phyloP scores from a whole-genome alignment of 2,888 invertebrate genomes.

The Pediacus dermestoides region DNA sequence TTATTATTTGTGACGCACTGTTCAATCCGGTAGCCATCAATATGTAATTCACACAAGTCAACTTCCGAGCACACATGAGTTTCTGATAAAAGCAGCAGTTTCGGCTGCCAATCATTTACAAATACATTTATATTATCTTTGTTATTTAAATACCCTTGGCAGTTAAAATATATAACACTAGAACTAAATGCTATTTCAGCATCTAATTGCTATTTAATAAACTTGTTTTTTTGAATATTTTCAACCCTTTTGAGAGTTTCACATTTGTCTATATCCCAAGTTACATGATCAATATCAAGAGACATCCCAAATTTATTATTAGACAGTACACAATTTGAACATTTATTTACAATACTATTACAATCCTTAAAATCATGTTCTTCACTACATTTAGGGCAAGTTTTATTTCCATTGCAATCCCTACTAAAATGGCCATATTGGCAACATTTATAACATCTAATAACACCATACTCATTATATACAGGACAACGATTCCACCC shows the following conservation, averaged over 20 bases:
- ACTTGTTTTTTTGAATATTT: slow-evolving; percentile 5
- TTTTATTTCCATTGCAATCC: background rate
- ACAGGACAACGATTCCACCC: slow-evolving; percentile 2
- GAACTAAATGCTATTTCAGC: slow-evolving; percentile 5
- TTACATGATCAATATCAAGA: background rate
- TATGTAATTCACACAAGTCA: slow-evolving; percentile 6
- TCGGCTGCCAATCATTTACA: slow-evolving; percentile 9
- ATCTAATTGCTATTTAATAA: slow-evolving; percentile 11
- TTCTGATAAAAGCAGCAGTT: slow-evolving; percentile 8
- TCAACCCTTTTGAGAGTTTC: background rate
- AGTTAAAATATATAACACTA: slow-evolving; percentile 11
- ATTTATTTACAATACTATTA: slow-evolving; percentile 2
- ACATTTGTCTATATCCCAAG: slow-evolving; percentile 1
- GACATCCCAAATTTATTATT: slow-evolving; percentile 1
- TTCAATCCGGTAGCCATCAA: slow-evolving; percentile 9
- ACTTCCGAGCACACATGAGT: slow-evolving; percentile 10
- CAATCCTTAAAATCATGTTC: background rate
- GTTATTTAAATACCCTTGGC: slow-evolving; percentile 13
- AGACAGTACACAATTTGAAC: slow-evolving; percentile 1
- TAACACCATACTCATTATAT: slow-evolving; percentile 3
- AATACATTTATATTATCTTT: slow-evolving; percentile 10
- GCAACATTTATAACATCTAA: slow-evolving; percentile 3
- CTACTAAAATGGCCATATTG: slow-evolving; percentile 4
- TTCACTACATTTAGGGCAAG: background rate
- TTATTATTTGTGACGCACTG: slow-evolving; percentile 9